These are phyloP conservation scores for Phyto melanocephala DNA, from an alignment of 2,888 invertebrate species.

Conservation along the genomic window DNA sequence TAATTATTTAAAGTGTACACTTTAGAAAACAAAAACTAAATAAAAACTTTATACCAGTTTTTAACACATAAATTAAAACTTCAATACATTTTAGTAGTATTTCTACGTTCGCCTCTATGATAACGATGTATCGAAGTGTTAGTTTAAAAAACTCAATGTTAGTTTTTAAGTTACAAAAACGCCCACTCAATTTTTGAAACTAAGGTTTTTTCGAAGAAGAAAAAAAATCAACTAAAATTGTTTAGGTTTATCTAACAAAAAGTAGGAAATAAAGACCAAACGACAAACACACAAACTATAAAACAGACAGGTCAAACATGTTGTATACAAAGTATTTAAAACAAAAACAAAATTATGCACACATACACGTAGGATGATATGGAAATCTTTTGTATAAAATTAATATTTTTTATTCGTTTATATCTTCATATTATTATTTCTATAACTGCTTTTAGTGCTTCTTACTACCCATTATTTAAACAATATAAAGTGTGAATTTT, in stretches of 20 bases:
- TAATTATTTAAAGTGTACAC: conserved; percentile 49
- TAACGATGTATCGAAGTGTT: neutral
- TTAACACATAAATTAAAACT: conserved; percentile 39
- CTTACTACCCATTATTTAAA: neutral
- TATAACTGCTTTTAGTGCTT: neutral
- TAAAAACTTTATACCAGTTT: conserved; percentile 37
- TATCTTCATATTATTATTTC: neutral
- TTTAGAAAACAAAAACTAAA: conserved; percentile 8
- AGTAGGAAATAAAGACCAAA: neutral
- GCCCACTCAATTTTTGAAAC: conserved; percentile 54
- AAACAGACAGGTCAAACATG: conserved; percentile 31
- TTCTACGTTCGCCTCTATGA: conserved; percentile 28
- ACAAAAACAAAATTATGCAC: conserved; percentile 4
- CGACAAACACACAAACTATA: neutral
- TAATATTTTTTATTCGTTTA: conserved; percentile 1
- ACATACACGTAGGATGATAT: conserved; percentile 24
- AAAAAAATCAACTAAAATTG: too few relatives aligned
- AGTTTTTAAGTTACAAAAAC: conserved; percentile 40
- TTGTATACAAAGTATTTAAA: conserved; percentile 4
- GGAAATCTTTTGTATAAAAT: conserved; percentile 18
- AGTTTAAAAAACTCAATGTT: conserved; percentile 24
- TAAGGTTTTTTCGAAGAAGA: conserved; percentile 32
- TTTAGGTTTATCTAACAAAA: conserved; percentile 22
- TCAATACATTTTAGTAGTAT: conserved; percentile 6
- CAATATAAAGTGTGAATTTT: conserved; percentile 50